phyloP scores from a whole-genome alignment of 2,113 vertebrate genomes.

The Lepus americanus region DNA sequence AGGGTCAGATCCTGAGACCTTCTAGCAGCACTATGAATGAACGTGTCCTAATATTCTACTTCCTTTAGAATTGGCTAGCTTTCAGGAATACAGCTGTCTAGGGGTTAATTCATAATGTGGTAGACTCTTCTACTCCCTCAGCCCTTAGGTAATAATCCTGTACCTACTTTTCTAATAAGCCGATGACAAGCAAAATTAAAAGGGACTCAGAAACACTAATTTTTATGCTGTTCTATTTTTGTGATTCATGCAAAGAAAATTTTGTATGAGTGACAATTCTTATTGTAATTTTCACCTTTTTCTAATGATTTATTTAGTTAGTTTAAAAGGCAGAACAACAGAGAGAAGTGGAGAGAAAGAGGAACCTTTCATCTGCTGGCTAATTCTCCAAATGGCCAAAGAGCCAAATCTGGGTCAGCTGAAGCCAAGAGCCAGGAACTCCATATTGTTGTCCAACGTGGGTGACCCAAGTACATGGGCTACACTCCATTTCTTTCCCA shows the following conservation, averaged over 20 bases:
- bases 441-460: too few relatives aligned
- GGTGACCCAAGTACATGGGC: too few relatives aligned
- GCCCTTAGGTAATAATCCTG: slow-evolving; percentile 79
- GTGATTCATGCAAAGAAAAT: neutral
- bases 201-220: neutral
- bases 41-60: slow-evolving; percentile 91
- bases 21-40: slow-evolving; percentile 92
- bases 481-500: too few relatives aligned
- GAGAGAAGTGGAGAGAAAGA: too few relatives aligned
- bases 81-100: slow-evolving; percentile 88
- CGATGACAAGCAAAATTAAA: neutral
- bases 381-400: too few relatives aligned
- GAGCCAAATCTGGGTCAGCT: too few relatives aligned
- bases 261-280: neutral
- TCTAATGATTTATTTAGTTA: too few relatives aligned
- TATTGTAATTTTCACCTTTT: too few relatives aligned
- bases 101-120: slow-evolving; percentile 87
- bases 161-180: neutral
- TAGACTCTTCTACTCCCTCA: slow-evolving; percentile 88
- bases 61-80: slow-evolving; percentile 90
- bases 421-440: too few relatives aligned
- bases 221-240: neutral
- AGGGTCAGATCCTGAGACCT: slow-evolving; percentile 92
- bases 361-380: too few relatives aligned
- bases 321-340: too few relatives aligned